These are phyloP conservation scores for Metopolophium dirhodum DNA, from an alignment of 1,140 invertebrate genomes.

Conservation along the genomic window DNA sequence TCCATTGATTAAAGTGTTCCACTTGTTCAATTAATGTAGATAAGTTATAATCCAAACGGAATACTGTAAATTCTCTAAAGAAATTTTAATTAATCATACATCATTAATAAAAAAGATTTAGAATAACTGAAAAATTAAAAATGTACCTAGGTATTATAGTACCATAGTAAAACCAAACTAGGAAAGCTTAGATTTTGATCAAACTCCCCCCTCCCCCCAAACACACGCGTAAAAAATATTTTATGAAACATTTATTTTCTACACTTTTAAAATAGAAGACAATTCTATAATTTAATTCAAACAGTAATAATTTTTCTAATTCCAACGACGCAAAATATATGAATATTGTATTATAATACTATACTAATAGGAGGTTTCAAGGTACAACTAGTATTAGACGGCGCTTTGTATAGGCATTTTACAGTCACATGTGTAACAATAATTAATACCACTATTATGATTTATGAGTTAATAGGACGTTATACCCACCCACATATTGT, in stretches of 20 bases:
- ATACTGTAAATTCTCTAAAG: not conserved
- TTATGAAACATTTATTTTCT: not conserved
- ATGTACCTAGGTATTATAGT: not conserved
- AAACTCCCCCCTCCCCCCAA: rapidly evolving
- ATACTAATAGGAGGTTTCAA: not conserved
- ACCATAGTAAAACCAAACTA: not conserved
- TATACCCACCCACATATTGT: not conserved
- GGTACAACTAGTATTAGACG: not conserved
- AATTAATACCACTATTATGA: not conserved
- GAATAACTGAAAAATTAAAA: not conserved
- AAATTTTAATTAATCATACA: not conserved
- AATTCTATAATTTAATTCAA: not conserved
- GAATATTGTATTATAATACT: not conserved
- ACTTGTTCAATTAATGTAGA: conserved; percentile 2
- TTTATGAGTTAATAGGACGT: not conserved
- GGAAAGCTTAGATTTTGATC: not conserved
- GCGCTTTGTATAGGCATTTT: not conserved
- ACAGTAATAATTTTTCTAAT: not conserved
- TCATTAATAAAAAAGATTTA: not conserved
- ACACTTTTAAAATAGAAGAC: not conserved
- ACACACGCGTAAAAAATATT: not conserved
- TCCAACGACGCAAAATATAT: not conserved
- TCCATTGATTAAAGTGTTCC: conserved; percentile 25
- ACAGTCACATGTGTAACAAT: not conserved
- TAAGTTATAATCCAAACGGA: conserved; percentile 28